phyloP scores from a whole-genome alignment of 2,113 vertebrate genomes.

The Scytalopus superciliaris region DNA sequence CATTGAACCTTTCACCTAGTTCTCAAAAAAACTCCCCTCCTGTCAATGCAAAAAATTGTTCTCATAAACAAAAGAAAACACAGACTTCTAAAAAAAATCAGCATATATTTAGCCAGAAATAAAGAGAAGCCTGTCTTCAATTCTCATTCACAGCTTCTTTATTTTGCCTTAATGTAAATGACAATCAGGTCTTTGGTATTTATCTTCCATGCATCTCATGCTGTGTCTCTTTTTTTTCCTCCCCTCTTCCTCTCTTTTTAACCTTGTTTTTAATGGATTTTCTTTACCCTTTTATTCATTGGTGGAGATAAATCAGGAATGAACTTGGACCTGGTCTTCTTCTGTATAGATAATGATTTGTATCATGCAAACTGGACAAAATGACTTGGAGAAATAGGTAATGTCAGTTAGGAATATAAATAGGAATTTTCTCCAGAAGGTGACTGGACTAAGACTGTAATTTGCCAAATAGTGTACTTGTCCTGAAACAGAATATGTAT shows the following conservation, averaged over 20 bases:
- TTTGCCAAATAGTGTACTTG: not conserved
- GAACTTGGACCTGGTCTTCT: not conserved
- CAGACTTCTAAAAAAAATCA: not conserved
- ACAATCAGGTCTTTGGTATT: not conserved
- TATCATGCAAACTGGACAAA: constrained; percentile 7
- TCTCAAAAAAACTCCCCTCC: rapidly evolving
- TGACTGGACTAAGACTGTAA: not conserved
- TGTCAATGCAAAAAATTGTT: not conserved
- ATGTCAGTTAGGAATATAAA: not conserved
- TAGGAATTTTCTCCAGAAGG: not conserved
- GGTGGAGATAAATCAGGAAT: not conserved
- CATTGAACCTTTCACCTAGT: not conserved
- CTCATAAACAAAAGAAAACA: not conserved
- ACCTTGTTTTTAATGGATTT: constrained; percentile 28
- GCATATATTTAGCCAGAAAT: not conserved
- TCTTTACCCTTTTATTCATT: not conserved
- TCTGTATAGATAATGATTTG: not conserved
- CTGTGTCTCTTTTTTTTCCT: not conserved
- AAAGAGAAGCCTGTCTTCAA: not conserved
- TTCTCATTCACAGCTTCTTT: not conserved
- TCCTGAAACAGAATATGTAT: not conserved
- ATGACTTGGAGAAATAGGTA: not conserved
- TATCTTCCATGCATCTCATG: not conserved
- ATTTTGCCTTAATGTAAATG: not conserved
- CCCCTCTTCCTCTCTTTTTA: not conserved